These are phyloP conservation scores for Lerema accius DNA, from an alignment of 1,140 invertebrate genomes.

Conservation along the genomic window DNA sequence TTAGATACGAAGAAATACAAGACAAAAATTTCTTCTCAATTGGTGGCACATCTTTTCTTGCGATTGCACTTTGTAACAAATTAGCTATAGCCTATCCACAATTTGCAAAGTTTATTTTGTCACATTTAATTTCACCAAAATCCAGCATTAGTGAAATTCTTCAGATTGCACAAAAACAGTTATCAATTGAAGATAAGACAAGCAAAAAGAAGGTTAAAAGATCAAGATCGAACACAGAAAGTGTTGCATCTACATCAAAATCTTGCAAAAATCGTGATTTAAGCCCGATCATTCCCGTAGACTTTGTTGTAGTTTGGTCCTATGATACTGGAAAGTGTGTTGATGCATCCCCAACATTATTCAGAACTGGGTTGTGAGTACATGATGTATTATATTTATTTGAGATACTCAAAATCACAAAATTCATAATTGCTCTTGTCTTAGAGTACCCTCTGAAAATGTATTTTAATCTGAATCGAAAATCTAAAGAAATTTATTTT, in stretches of 20 bases:
- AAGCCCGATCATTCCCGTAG: slow-evolving; percentile 37
- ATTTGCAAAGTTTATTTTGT: slow-evolving; percentile 63
- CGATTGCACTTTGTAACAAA: slow-evolving; percentile 68
- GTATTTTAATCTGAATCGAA: no score
- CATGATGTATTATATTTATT: slow-evolving; percentile 14
- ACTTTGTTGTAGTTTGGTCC: slow-evolving; percentile 77
- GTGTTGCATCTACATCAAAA: slow-evolving; percentile 31
- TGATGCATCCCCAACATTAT: slow-evolving; percentile 86
- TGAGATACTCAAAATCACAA: no score
- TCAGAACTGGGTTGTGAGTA: slow-evolving; percentile 80
- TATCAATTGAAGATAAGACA: slow-evolving; percentile 43
- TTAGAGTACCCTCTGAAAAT: no score
- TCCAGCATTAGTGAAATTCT: slow-evolving; percentile 62
- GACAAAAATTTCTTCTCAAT: slow-evolving; percentile 63
- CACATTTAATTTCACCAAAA: slow-evolving; percentile 58
- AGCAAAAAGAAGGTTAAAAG: slow-evolving; percentile 50
- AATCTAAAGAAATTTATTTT: no score
- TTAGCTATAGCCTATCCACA: slow-evolving; percentile 52
- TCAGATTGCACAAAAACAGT: slow-evolving; percentile 53
- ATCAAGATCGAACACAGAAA: slow-evolving; percentile 41
- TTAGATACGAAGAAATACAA: slow-evolving; percentile 77
- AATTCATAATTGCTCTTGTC: no score
- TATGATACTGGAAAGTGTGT: slow-evolving; percentile 88
- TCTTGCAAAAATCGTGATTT: slow-evolving; percentile 40
- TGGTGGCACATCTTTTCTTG: slow-evolving; percentile 72